Percentiles rank a stretch among this genome's conserved stretches.
These are phyloP conservation scores for Carettochelys insculpta DNA, from an alignment of 2,113 vertebrate genomes.

Conservation along the genomic window DNA sequence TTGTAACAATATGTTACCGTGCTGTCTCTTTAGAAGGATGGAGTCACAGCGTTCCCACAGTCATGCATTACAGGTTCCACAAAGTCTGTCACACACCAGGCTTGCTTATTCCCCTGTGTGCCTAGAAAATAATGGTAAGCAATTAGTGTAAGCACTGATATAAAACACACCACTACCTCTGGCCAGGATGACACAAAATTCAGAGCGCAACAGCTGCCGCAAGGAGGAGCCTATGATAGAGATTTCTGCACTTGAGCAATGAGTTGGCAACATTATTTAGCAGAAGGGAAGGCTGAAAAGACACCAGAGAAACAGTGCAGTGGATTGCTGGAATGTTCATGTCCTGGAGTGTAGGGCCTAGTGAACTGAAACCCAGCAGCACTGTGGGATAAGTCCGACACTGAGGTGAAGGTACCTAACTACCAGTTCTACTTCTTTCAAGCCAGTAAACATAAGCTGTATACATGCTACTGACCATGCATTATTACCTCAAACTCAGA, in stretches of 20 bases:
- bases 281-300: not conserved
- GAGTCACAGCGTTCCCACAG: not conserved
- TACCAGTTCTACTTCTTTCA: not conserved
- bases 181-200: not conserved
- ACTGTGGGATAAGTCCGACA: not conserved
- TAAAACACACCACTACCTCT: not conserved
- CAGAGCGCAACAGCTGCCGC: not conserved
- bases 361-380: not conserved
- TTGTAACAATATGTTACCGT: not conserved
- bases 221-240: not conserved
- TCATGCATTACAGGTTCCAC: not conserved
- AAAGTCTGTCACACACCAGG: not conserved
- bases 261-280: not conserved
- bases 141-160: not conserved
- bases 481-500: conserved; percentile 8
- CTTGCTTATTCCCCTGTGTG: not conserved
- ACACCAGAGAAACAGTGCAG: not conserved
- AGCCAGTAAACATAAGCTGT: conserved; percentile 10
- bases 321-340: not conserved
- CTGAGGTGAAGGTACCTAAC: not conserved
- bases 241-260: not conserved
- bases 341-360: not conserved
- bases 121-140: not conserved
- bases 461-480: not conserved
- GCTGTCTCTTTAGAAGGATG: not conserved